A percentile compares a stretch with the other conserved stretches of the same genome.
phyloP scores from a whole-genome alignment of 2,797 vertebrate genomes.

The Oophaga sylvatica region DNA sequence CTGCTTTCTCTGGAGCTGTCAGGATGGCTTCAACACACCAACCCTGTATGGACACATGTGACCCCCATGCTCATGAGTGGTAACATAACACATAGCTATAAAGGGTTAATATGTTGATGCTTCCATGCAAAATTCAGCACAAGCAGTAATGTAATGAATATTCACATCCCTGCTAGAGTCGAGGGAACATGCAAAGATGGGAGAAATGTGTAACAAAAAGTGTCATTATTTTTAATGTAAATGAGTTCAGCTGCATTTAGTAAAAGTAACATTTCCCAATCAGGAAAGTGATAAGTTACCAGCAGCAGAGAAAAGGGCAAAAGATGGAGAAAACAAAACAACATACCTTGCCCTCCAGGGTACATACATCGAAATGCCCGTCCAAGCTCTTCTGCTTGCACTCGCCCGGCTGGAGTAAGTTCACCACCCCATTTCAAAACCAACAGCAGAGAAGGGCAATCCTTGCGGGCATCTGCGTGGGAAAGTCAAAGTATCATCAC shows the following conservation, averaged over 20 bases:
- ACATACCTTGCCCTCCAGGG: slow-evolving; percentile 94
- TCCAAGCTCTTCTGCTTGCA: slow-evolving; percentile 95
- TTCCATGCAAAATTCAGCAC: background rate
- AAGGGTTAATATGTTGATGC: background rate
- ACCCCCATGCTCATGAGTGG: background rate
- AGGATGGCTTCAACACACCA: background rate
- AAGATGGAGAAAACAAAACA: background rate
- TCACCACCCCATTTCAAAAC: slow-evolving; percentile 97
- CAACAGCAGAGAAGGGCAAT: slow-evolving; percentile 86
- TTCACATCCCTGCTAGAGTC: background rate
- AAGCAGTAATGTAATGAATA: background rate
- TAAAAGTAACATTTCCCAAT: background rate
- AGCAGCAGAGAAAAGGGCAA: background rate
- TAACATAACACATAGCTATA: background rate
- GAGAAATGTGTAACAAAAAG: background rate
- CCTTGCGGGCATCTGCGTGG: slow-evolving; percentile 79
- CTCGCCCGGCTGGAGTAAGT: slow-evolving; percentile 89
- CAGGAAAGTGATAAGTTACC: background rate
- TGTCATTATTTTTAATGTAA: background rate
- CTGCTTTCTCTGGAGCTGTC: background rate
- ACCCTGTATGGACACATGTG: background rate
- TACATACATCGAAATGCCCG: slow-evolving; percentile 97
- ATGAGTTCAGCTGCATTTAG: background rate
- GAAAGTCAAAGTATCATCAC: slow-evolving; percentile 43
- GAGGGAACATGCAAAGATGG: background rate